Percentiles rank a stretch among this genome's conserved stretches.
phyloP scores from a whole-genome alignment of 2,113 vertebrate species.

The Riparia riparia region DNA sequence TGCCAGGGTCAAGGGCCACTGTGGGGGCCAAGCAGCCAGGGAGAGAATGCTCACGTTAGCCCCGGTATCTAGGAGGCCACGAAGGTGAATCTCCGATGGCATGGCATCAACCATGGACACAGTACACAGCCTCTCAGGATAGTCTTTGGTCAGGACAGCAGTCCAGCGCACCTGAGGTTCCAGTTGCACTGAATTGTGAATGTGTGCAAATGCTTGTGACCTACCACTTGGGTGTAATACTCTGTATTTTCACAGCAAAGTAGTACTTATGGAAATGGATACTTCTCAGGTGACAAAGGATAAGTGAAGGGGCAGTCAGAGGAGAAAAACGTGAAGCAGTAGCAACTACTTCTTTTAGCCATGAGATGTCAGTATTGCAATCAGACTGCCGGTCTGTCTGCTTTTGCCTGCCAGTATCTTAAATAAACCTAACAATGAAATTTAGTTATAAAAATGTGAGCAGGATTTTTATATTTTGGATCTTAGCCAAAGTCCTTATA shows the following conservation, averaged over 20 bases:
- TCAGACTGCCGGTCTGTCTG: not conserved
- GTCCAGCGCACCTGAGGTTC: no score
- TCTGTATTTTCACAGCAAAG: not conserved
- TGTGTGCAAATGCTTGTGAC: not conserved
- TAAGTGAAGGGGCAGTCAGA: not conserved
- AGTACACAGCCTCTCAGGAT: no score
- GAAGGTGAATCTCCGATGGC: no score
- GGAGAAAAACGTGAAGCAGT: not conserved
- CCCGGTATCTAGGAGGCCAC: no score
- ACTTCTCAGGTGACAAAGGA: not conserved
- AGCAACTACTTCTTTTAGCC: not conserved
- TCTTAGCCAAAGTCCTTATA: not conserved
- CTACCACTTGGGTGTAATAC: not conserved
- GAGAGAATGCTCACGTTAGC: no score
- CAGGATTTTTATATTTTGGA: not conserved
- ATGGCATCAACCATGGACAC: no score
- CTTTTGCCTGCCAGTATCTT: not conserved
- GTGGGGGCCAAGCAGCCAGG: no score
- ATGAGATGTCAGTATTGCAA: conserved; percentile 50
- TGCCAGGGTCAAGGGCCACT: no score
- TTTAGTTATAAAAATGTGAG: not conserved
- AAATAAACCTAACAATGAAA: not conserved
- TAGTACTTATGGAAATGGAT: not conserved
- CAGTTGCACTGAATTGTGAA: not conserved
- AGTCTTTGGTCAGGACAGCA: no score